Conservation (phyloP, 2,113 vertebrate genomes). For the Prolemur simus region DNA sequence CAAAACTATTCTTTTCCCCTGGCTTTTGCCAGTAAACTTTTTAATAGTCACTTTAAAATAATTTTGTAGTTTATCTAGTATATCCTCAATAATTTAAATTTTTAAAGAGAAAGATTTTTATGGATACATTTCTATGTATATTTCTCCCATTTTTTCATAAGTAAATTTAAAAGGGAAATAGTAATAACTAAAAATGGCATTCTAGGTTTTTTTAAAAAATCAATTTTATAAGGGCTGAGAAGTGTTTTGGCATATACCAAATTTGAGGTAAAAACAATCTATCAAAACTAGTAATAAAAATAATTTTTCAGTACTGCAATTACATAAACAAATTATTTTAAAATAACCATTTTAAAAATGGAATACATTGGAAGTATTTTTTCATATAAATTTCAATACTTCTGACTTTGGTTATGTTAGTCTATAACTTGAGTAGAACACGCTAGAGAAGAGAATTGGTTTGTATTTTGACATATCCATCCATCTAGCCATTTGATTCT, state of each 20-base stretch:
- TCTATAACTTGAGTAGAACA: constrained; percentile 41
- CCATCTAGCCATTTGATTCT: constrained; percentile 68
- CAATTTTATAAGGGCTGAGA: constrained; percentile 55
- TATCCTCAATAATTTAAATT: constrained; percentile 62
- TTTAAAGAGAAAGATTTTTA: constrained; percentile 63
- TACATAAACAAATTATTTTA: constrained; percentile 57
- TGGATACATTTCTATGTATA: background rate
- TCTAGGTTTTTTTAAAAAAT: constrained; percentile 28
- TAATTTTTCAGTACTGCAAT: constrained; percentile 49
- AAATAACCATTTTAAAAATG: constrained; percentile 66
- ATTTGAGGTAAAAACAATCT: constrained; percentile 75
- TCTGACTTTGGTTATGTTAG: constrained; percentile 61
- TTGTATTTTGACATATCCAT: constrained; percentile 41
- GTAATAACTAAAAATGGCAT: constrained; percentile 69
- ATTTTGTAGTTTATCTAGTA: constrained; percentile 66
- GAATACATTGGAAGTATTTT: constrained; percentile 60
- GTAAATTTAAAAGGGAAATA: constrained; percentile 30
- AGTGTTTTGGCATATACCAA: constrained; percentile 56
- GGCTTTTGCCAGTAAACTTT: constrained; percentile 48
- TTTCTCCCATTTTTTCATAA: constrained; percentile 27
- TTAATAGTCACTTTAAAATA: constrained; percentile 38
- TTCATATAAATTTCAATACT: constrained; percentile 10
- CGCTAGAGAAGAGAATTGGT: constrained; percentile 36
- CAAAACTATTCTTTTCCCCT: constrained; percentile 8
- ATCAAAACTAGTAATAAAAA: constrained; percentile 67